Percentiles rank a stretch among this genome's conserved stretches.
These are phyloP conservation scores for Orestias chungarensis DNA, from an alignment of 2,797 vertebrate genomes.

Conservation along the genomic window DNA sequence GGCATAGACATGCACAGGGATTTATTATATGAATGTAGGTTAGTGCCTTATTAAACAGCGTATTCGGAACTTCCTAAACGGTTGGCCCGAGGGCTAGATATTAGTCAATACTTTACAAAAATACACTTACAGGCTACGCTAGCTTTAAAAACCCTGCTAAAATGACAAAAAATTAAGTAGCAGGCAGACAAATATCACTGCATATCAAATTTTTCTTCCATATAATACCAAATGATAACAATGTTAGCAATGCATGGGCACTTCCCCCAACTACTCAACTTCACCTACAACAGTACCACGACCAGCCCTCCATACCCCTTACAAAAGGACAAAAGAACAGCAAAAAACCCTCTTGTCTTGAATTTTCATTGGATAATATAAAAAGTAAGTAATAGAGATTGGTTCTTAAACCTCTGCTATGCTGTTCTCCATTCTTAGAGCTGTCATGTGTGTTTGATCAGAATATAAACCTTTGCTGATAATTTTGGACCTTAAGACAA, in stretches of 20 bases:
- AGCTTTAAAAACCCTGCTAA: background rate
- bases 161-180: background rate
- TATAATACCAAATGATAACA: background rate
- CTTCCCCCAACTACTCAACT: too few relatives aligned
- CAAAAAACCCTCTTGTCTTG: too few relatives aligned
- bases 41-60: background rate
- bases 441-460: background rate
- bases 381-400: too few relatives aligned
- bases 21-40: background rate
- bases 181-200: background rate
- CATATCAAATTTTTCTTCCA: background rate
- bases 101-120: background rate
- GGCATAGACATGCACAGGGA: background rate
- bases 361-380: background rate
- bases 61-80: background rate
- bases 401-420: too few relatives aligned
- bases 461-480: background rate
- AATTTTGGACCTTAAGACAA: background rate
- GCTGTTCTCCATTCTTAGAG: background rate
- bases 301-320: too few relatives aligned
- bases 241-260: too few relatives aligned
- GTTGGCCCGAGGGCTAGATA: background rate
- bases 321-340: too few relatives aligned
- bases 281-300: too few relatives aligned
- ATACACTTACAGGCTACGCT: background rate